phyloP scores from a whole-genome alignment of 2,113 vertebrate genomes.

The Campylorhamphus procurvoides region DNA sequence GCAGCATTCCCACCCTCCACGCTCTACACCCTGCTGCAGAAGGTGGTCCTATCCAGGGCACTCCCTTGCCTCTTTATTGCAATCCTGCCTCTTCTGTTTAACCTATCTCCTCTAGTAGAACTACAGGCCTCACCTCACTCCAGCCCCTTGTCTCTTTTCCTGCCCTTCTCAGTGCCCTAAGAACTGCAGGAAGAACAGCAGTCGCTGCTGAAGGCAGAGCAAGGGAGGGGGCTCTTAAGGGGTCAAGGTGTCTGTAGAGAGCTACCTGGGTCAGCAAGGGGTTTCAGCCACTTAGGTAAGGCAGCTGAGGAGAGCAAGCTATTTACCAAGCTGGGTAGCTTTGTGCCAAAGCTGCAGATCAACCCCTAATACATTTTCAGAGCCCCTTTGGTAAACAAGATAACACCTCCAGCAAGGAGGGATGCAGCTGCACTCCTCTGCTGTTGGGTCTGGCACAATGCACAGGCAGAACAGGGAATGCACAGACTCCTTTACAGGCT shows the following conservation, averaged over 20 bases:
- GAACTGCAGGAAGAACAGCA: neutral
- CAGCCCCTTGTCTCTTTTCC: accelerated
- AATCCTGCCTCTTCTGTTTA: neutral
- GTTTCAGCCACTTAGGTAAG: neutral
- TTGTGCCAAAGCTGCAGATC: neutral
- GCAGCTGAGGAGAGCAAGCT: neutral
- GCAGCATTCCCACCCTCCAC: neutral
- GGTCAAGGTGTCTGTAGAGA: neutral
- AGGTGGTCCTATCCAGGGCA: neutral
- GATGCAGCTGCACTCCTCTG: neutral
- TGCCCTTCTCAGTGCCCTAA: neutral
- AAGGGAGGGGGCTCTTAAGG: neutral
- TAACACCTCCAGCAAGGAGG: neutral
- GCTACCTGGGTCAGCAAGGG: neutral
- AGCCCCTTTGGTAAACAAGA: neutral
- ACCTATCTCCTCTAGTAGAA: neutral
- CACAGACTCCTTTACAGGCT: neutral
- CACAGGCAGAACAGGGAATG: neutral
- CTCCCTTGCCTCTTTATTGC: neutral
- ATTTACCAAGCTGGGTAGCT: neutral
- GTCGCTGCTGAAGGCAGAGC: neutral
- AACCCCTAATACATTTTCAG: neutral
- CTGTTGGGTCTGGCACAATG: neutral
- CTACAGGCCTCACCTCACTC: neutral
- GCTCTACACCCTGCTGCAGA: accelerated